A percentile compares a stretch with the other conserved stretches of the same genome.
Evolutionary conservation across 2,888 invertebrate species (phyloP).

Genomic region (Lepidochitona cinerea): DNA sequence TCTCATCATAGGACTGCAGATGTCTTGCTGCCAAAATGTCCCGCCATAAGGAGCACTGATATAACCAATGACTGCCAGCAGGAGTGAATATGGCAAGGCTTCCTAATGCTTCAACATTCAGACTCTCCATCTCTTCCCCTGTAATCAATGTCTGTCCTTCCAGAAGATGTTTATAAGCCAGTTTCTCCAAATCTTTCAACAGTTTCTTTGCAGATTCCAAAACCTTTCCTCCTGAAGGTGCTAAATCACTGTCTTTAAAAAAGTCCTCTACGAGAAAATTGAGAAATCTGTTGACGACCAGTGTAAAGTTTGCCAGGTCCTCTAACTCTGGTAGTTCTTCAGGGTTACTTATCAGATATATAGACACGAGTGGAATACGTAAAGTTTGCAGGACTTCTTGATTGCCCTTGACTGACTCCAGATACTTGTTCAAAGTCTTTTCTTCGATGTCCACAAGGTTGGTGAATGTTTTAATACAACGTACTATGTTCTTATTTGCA

Average conservation of each 20-base stretch:
- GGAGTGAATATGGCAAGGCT: not conserved
- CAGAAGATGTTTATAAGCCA: conserved; percentile 29
- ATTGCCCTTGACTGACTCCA: conserved; percentile 27
- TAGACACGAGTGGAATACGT: not conserved
- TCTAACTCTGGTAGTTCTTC: not conserved
- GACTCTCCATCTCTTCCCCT: not conserved
- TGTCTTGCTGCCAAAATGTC: conserved; percentile 56
- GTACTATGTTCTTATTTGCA: conserved; percentile 30
- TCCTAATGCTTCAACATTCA: not conserved
- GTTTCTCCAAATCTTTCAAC: conserved; percentile 38
- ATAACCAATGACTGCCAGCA: conserved; percentile 23
- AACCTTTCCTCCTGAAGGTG: conserved; percentile 35
- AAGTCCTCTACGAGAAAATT: not conserved
- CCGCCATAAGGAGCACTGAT: conserved; percentile 41
- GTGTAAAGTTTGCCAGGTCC: not conserved
- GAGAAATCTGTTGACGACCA: not conserved
- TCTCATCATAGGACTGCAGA: conserved; percentile 44
- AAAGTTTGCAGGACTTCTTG: not conserved
- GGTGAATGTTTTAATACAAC: conserved; percentile 43
- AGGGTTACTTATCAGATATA: not conserved
- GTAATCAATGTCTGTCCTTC: not conserved
- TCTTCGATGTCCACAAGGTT: conserved; percentile 33
- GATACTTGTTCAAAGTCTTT: conserved; percentile 43
- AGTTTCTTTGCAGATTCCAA: conserved; percentile 41
- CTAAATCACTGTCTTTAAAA: not conserved